These are phyloP conservation scores for Emydocephalus ijimae DNA, from an alignment of 2,113 vertebrate species.

Conservation along the genomic window DNA sequence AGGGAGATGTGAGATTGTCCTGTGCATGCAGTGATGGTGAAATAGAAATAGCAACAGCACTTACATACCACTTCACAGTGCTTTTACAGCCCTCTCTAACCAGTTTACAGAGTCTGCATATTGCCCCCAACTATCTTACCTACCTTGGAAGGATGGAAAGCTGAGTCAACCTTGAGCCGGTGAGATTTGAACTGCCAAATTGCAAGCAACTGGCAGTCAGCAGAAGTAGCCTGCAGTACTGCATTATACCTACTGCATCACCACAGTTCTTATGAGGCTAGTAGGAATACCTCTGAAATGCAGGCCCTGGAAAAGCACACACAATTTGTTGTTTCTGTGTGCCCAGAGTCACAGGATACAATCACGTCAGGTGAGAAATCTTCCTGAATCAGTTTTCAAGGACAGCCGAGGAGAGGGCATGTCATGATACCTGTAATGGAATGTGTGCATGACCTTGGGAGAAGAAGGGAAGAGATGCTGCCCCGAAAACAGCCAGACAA, in stretches of 20 bases:
- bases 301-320: background rate
- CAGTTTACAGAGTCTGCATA: too few relatives aligned
- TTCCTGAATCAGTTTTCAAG: background rate
- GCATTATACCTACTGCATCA: too few relatives aligned
- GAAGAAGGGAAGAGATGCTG: background rate
- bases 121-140: too few relatives aligned
- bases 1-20: background rate
- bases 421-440: background rate
- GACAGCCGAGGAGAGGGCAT: background rate
- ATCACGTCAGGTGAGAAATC: background rate
- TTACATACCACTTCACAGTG: too few relatives aligned
- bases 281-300: background rate
- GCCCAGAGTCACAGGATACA: background rate
- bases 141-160: too few relatives aligned
- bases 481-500: background rate
- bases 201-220: too few relatives aligned
- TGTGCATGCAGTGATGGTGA: background rate
- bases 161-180: too few relatives aligned
- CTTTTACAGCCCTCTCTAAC: too few relatives aligned
- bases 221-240: too few relatives aligned
- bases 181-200: too few relatives aligned
- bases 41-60: too few relatives aligned
- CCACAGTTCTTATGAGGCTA: background rate
- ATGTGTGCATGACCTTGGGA: background rate
- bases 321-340: background rate